Conservation (phyloP, 2,888 invertebrate genomes). For the Ophion costatus region DNA sequence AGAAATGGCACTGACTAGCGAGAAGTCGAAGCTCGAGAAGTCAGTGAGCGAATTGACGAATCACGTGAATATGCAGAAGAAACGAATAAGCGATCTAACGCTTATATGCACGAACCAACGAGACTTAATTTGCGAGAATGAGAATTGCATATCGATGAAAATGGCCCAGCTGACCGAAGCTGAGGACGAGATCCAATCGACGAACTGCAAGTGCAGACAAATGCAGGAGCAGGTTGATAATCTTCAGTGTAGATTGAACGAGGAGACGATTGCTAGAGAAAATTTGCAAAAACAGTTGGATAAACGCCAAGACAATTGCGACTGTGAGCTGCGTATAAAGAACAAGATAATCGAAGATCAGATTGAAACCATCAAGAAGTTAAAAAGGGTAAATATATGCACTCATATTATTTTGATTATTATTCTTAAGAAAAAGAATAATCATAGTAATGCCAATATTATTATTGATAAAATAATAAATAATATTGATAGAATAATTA, state of each 20-base stretch:
- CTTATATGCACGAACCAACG: constrained; percentile 71
- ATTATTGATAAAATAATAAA: no score
- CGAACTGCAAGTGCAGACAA: constrained; percentile 61
- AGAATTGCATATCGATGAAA: constrained; percentile 68
- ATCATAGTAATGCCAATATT: no score
- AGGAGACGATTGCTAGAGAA: constrained; percentile 65
- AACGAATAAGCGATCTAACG: constrained; percentile 72
- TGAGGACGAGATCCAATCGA: constrained; percentile 64
- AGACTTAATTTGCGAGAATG: constrained; percentile 67
- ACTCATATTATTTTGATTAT: not conserved
- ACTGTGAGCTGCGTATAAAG: constrained; percentile 73
- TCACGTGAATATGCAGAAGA: constrained; percentile 71
- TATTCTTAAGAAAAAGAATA: not conserved
- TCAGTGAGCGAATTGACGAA: constrained; percentile 71
- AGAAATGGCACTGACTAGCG: constrained; percentile 68
- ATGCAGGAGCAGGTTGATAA: constrained; percentile 68
- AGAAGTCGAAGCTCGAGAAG: constrained; percentile 69
- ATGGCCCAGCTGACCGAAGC: constrained; percentile 66
- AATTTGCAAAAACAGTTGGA: constrained; percentile 70
- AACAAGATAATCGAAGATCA: constrained; percentile 76
- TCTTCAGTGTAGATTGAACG: constrained; percentile 66
- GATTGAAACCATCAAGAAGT: constrained; percentile 72
- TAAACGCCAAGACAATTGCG: constrained; percentile 69
- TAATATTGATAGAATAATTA: no score
- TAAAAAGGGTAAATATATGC: constrained; percentile 68